A percentile compares a stretch with the other conserved stretches of the same genome.
Conservation (phyloP, 2,888 invertebrate genomes). For the Agriopis marginaria region DNA sequence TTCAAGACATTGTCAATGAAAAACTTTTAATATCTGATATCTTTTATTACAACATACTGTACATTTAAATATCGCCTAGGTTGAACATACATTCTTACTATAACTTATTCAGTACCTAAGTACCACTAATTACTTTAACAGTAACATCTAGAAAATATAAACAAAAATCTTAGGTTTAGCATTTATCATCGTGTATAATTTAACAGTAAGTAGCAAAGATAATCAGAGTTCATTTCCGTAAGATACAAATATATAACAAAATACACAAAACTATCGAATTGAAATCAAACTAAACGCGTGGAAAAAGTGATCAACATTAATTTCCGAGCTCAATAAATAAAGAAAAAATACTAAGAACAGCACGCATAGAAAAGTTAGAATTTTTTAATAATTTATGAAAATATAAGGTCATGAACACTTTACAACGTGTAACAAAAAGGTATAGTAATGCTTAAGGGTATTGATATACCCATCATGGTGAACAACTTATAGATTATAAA, state of each 20-base stretch:
- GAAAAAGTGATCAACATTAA: neutral
- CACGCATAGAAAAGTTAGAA: constrained; percentile 18
- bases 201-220: constrained; percentile 28
- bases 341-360: constrained; percentile 10
- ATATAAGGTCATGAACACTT: constrained; percentile 25
- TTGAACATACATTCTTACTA: constrained; percentile 41
- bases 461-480: too few relatives aligned
- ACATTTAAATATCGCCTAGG: constrained; percentile 43
- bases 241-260: constrained; percentile 16
- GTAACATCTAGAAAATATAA: constrained; percentile 37
- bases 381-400: constrained; percentile 29
- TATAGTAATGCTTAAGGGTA: too few relatives aligned
- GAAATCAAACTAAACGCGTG: constrained; percentile 12
- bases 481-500: too few relatives aligned
- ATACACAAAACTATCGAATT: constrained; percentile 31
- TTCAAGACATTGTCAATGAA: neutral
- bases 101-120: constrained; percentile 43
- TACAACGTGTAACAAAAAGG: neutral
- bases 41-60: constrained; percentile 47
- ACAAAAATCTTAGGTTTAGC: constrained; percentile 38
- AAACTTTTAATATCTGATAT: constrained; percentile 27
- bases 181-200: constrained; percentile 28
- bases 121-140: constrained; percentile 43
- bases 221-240: constrained; percentile 12
- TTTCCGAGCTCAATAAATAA: constrained; percentile 14